These are phyloP conservation scores for Ostrea edulis DNA, from an alignment of 1,140 invertebrate species.

Conservation along the genomic window DNA sequence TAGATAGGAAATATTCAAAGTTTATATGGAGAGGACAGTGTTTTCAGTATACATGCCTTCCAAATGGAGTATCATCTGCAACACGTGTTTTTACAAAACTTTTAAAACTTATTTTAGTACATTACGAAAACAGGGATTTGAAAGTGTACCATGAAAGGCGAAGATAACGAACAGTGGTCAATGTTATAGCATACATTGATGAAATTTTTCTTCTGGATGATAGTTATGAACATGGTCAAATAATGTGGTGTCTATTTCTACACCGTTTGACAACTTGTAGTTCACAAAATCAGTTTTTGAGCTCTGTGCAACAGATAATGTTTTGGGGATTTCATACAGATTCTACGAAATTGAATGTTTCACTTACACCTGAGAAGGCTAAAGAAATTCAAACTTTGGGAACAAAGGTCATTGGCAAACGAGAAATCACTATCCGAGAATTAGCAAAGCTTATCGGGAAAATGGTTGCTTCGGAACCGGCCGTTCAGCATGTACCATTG, in stretches of 20 bases:
- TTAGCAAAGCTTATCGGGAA: conserved; percentile 34
- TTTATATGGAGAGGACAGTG: conserved; percentile 40
- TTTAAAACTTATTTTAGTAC: conserved; percentile 43
- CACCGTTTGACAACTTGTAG: conserved; percentile 23
- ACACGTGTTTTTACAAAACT: conserved; percentile 56
- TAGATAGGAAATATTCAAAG: conserved; percentile 46
- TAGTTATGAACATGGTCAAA: conserved; percentile 29
- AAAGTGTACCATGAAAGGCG: too few species aligned
- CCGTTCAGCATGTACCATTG: conserved; percentile 26
- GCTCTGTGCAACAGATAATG: conserved; percentile 25
- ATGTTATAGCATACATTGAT: conserved; percentile 51
- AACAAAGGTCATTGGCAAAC: not conserved
- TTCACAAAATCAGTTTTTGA: conserved; percentile 54
- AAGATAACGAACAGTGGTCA: too few species aligned
- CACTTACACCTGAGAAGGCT: conserved; percentile 17
- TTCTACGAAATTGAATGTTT: conserved; percentile 39
- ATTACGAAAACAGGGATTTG: conserved; percentile 32
- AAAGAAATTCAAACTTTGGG: conserved; percentile 4
- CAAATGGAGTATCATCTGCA: conserved; percentile 46
- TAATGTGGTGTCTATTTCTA: conserved; percentile 40
- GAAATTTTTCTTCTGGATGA: conserved; percentile 44
- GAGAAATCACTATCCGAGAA: not conserved
- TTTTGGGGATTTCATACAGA: conserved; percentile 51
- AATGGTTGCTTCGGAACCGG: conserved; percentile 40
- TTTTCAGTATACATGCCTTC: conserved; percentile 52